Evolutionary conservation across 2,888 invertebrate genomes (phyloP).

Genomic region (Zele albiditarsus): DNA sequence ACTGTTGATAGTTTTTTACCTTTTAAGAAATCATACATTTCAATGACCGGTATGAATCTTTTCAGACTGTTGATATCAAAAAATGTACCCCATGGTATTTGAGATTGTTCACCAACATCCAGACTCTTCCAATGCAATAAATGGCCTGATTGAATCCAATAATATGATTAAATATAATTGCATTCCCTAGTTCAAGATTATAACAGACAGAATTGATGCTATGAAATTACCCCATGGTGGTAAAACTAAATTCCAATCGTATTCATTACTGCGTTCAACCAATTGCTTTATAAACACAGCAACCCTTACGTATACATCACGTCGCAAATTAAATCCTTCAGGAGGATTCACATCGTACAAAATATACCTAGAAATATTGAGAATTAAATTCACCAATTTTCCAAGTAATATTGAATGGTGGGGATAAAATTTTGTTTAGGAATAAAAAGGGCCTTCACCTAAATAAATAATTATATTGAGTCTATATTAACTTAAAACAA

Average conservation of each 20-base stretch:
- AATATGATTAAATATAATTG: neutral
- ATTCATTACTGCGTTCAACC: conserved; percentile 70
- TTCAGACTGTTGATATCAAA: conserved; percentile 88
- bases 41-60: conserved; percentile 88
- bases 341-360: conserved; percentile 95
- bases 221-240: conserved; percentile 87
- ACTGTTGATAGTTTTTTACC: conserved; percentile 72
- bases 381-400: neutral
- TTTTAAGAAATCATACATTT: conserved; percentile 86
- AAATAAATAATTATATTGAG: too few relatives aligned
- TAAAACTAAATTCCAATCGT: conserved; percentile 82
- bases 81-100: conserved; percentile 87
- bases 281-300: conserved; percentile 87
- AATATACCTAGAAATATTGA: conserved; percentile 78
- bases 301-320: conserved; percentile 96
- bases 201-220: neutral
- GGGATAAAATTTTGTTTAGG: conserved; percentile 6
- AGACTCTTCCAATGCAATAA: conserved; percentile 91
- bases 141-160: conserved; percentile 62
- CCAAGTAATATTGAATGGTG: conserved; percentile 13
- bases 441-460: too few relatives aligned
- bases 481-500: too few relatives aligned
- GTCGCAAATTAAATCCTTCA: conserved; percentile 96
- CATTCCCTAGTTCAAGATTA: neutral
- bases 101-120: conserved; percentile 75